Evolutionary conservation across 2,113 vertebrate genomes (phyloP), one percentile per base, ranked within the genome.

Genomic region (Carassius auratus): DNA sequence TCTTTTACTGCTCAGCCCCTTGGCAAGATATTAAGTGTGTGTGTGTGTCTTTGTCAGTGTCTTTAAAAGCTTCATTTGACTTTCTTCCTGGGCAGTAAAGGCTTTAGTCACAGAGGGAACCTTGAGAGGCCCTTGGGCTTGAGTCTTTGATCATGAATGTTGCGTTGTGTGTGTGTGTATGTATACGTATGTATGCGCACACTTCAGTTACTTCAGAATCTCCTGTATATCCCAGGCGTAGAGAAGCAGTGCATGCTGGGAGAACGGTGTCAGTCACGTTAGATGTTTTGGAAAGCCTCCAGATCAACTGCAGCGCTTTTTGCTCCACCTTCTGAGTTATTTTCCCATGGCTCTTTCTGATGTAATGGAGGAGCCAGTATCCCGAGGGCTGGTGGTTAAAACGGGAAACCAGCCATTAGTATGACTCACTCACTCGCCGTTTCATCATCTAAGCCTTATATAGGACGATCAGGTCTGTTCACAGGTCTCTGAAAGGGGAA

Each of bases 101-200:
- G 64, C 62, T 64, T 80, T 78, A 61, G 30, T 83, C 59, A 84
- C 76, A 86, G 81, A 80, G 19, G 59, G 73, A 62, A 85, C 76
- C 71, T 83, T 86, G 33, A 88, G 81, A 80, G 69, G 76, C n/a
- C 76, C 52, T 59, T 75, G 81, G 55, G 83, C 23, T 66, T 26
- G 69, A 82, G 26, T 21, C 71, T 68, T 81, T 81, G 62, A 81
- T 81, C 38, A 81, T 66, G 4, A 77, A 38, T 88, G 57, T 59
- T 68, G 48, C 12, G 52, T 10, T 84, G 30, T 30, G 59, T 42
- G 69, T 75, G 57, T 64, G 68, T 66, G 55, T 55, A n/a, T 57
- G 59, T 74, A 21, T 84, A 33, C 61, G 26, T 76, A 55, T 76
- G 33, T 86, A 10, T 55, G 74, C 79, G 74, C 50, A 30, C 48